A percentile compares a stretch with the other conserved stretches of the same genome.
These are phyloP conservation scores for Drosophila micromelanica DNA, from an alignment of 1,140 invertebrate genomes.

Conservation along the genomic window DNA sequence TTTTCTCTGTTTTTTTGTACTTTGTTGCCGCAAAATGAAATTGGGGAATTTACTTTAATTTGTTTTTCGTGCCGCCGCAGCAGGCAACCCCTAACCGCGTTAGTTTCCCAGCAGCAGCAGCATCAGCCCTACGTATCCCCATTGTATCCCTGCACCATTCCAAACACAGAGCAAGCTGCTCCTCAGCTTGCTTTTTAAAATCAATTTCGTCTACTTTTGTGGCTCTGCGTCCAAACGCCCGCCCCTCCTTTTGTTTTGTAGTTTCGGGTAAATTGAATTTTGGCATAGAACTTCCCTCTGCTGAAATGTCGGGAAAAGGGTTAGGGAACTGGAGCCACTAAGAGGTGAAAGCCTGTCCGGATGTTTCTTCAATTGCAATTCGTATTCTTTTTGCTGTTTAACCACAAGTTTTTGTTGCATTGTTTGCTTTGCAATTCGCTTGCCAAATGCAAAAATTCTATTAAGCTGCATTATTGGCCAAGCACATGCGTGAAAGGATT, in stretches of 20 bases:
- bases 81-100: constrained; percentile 26
- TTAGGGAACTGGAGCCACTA: not conserved
- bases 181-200: constrained; percentile 69
- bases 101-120: constrained; percentile 23
- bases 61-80: constrained; percentile 77
- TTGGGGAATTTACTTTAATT: constrained; percentile 82
- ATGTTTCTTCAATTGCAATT: constrained; percentile 72
- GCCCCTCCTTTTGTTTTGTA: constrained; percentile 59
- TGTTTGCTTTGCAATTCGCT: constrained; percentile 51
- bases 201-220: constrained; percentile 80
- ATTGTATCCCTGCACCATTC: too few relatives aligned
- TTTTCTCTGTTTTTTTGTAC: constrained; percentile 47
- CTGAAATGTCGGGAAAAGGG: constrained; percentile 11
- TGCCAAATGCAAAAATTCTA: constrained; percentile 52
- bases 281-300: constrained; percentile 62
- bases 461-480: constrained; percentile 55
- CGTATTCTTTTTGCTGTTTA: constrained; percentile 46
- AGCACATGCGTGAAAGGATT: constrained; percentile 15
- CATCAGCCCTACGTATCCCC: not conserved
- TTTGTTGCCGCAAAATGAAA: constrained; percentile 77
- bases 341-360: constrained; percentile 26
- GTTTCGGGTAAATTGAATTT: constrained; percentile 78
- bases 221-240: not conserved
- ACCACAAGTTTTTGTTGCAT: constrained; percentile 62
- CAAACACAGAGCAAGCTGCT: constrained; percentile 5